Conservation (phyloP, 2,888 invertebrate genomes). For the Hipparchia semele region DNA sequence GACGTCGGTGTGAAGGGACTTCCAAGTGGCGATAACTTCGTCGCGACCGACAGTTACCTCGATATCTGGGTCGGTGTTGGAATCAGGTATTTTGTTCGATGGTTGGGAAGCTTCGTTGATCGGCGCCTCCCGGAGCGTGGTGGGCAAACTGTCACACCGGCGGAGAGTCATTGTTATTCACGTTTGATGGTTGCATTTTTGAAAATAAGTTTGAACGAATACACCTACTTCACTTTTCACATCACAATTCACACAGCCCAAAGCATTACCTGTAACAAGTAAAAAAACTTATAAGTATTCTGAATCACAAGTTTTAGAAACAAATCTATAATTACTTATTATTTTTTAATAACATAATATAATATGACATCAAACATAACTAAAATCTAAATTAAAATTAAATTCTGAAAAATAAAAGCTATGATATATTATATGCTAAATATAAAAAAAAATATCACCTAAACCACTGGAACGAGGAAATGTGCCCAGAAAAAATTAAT, state of each 20-base stretch:
- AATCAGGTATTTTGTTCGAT: conserved; percentile 58
- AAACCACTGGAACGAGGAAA: too few species aligned
- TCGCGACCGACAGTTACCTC: conserved; percentile 61
- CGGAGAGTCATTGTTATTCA: conserved; percentile 73
- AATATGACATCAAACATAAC: too few species aligned
- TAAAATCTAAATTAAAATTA: too few species aligned
- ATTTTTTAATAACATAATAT: too few species aligned
- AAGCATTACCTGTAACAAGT: conserved; percentile 60
- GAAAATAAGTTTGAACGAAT: conserved; percentile 35
- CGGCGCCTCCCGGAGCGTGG: conserved; percentile 62
- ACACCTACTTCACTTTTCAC: conserved; percentile 37
- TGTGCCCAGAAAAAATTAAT: too few species aligned
- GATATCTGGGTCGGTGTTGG: conserved; percentile 64
- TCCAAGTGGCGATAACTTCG: conserved; percentile 77
- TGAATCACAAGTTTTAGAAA: too few species aligned
- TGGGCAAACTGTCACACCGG: conserved; percentile 78
- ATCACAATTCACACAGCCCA: conserved; percentile 46
- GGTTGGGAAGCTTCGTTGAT: conserved; percentile 45
- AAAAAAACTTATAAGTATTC: conserved; percentile 20
- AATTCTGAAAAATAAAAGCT: too few species aligned
- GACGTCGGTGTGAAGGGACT: conserved; percentile 73
- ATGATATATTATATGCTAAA: too few species aligned
- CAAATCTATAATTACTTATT: too few species aligned
- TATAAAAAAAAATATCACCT: too few species aligned
- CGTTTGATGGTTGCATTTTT: conserved; percentile 69